Evolutionary conservation across 2,113 vertebrate genomes (phyloP).

Genomic region (Scolopax mira): DNA sequence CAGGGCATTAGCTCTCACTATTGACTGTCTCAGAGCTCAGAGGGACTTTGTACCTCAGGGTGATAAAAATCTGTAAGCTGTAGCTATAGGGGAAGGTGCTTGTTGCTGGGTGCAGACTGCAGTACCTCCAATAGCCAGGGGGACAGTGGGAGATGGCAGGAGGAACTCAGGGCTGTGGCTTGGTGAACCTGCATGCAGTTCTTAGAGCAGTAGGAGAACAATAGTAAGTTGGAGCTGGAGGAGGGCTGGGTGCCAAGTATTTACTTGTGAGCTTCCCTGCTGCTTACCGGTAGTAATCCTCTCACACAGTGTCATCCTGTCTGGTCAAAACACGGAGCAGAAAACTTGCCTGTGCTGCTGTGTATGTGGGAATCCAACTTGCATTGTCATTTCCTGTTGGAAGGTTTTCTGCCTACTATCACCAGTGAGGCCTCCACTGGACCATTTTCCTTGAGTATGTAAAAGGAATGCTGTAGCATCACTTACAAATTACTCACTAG

Average conservation of each 20-base stretch:
- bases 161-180: background rate
- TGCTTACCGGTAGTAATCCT: background rate
- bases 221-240: background rate
- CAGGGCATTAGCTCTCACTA: background rate
- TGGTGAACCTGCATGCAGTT: background rate
- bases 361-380: background rate
- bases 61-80: background rate
- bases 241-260: background rate
- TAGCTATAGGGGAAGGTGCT: background rate
- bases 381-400: background rate
- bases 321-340: background rate
- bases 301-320: background rate
- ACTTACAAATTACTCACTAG: background rate
- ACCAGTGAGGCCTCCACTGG: background rate
- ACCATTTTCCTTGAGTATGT: background rate
- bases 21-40: background rate
- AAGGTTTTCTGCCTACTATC: background rate
- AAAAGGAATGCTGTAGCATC: background rate
- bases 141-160: background rate
- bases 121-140: background rate
- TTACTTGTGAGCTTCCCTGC: background rate
- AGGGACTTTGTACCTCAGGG: background rate
- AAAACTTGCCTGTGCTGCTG: background rate
- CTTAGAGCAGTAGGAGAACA: background rate
- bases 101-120: background rate